Base-by-base conservation (phyloP, 2,797 vertebrate species). In the Bucorvus abyssinicus region DNA sequence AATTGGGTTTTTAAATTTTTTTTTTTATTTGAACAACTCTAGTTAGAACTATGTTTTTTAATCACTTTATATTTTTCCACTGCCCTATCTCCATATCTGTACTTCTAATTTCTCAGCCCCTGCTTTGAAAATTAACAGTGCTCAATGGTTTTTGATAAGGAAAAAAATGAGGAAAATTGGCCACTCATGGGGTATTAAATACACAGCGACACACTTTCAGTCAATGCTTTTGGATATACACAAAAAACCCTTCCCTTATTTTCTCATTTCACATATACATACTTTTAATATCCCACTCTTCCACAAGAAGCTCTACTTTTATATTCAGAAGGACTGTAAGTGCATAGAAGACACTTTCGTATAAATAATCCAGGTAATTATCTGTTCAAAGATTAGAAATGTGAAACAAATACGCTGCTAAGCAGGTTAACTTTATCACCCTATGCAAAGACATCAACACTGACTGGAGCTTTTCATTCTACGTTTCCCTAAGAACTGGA, bases 1-100 rank as follows among this genome's bases (percentile, higher is more conserved):
- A 98, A 98, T 98, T 98, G 98, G 98, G 97, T 98, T 98, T 97
- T 97, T 1, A 97, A 94, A 17, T 56, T 77, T 97, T 98, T 98
- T 97, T 97, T 97, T 97, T 96, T 89, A 97, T 97, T 97, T 97
- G 96, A 98, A 97, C 97, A 98, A 97, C 97, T 97, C 92, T 95
- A 97, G 96, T 98, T 96, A 97, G 96, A 98, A 97, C 97, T 96
- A 96, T 97, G 97, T 90, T 98, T 98, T 98, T 98, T 97, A 97
- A 98, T 98, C 96, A 97, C 97, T 98, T 98, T 95, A 96, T 97
- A 97, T 98, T 98, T 97, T 98, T 97, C 94, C 70, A 97, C 61
- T 95, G 91, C 87, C 95, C 95, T 97, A 64, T 92, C 94, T 96
- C 96, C 32, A 32, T 78, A 93, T 93, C 86, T 95, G 88, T 95